A percentile compares a stretch with the other conserved stretches of the same genome.
phyloP scores from a whole-genome alignment of 2,888 invertebrate species.

The Galerucella pusilla region DNA sequence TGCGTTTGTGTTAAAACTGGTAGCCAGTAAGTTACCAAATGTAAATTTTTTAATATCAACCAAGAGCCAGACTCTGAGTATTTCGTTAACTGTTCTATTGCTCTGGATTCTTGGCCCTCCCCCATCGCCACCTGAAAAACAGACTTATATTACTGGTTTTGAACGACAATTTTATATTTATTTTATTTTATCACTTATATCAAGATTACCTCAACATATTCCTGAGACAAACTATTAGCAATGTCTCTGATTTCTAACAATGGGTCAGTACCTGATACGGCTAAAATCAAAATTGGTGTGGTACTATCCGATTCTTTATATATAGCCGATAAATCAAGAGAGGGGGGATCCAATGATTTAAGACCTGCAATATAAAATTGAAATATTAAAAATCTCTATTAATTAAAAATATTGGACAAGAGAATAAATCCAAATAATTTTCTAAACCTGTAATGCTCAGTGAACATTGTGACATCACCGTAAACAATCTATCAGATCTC shows the following conservation, averaged over 20 bases:
- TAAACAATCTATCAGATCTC: constrained; percentile 85
- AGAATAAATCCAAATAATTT: background rate
- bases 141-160: background rate
- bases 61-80: constrained; percentile 76
- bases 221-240: constrained; percentile 64
- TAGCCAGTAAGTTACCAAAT: constrained; percentile 79
- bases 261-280: constrained; percentile 92
- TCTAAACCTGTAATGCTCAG: constrained; percentile 72
- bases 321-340: constrained; percentile 64
- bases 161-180: too few species aligned
- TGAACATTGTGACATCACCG: constrained; percentile 79
- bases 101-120: constrained; percentile 78
- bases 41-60: constrained; percentile 85
- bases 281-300: constrained; percentile 86
- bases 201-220: constrained; percentile 28
- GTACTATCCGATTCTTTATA: constrained; percentile 68
- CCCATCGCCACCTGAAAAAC: constrained; percentile 78
- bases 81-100: constrained; percentile 70
- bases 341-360: constrained; percentile 57
- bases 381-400: background rate
- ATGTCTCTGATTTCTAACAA: constrained; percentile 81
- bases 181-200: background rate
- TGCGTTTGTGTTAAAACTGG: constrained; percentile 76
- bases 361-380: constrained; percentile 43
- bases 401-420: too few species aligned